Percentiles rank a stretch among this genome's conserved stretches.
Evolutionary conservation across 2,888 invertebrate species (phyloP).

Genomic region (Tetragnatha montana): DNA sequence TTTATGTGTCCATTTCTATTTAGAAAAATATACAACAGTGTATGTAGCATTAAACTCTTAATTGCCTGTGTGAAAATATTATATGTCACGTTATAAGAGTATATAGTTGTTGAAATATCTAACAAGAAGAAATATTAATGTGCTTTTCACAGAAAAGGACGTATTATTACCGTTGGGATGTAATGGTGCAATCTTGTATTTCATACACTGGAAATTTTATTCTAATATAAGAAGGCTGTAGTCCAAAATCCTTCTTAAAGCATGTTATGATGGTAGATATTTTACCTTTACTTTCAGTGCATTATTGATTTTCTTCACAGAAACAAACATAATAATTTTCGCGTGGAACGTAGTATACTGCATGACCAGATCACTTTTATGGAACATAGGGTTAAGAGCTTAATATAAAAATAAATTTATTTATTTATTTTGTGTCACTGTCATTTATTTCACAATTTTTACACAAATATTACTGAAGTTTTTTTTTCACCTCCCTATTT

Average conservation of each 20-base stretch:
- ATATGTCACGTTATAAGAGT: background rate
- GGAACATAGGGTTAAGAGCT: constrained; percentile 54
- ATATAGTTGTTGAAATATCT: background rate
- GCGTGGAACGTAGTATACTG: constrained; percentile 32
- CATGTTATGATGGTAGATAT: background rate
- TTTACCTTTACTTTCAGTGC: constrained; percentile 16
- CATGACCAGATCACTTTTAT: constrained; percentile 45
- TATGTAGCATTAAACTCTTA: background rate
- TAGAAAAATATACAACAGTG: background rate
- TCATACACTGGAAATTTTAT: background rate
- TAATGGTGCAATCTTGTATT: background rate
- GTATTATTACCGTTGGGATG: background rate
- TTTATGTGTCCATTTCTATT: background rate
- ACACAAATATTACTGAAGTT: too few relatives aligned
- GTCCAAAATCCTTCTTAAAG: background rate
- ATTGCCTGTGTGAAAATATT: background rate
- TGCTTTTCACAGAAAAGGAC: background rate
- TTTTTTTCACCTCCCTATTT: too few relatives aligned
- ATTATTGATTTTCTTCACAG: constrained; percentile 16
- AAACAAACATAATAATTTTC: background rate
- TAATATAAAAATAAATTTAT: constrained; percentile 53
- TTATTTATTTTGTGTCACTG: constrained; percentile 22
- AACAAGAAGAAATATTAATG: background rate
- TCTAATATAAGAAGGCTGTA: constrained; percentile 3
- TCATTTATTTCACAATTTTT: background rate